These are phyloP conservation scores for Gobio occitaniae DNA, from an alignment of 2,797 vertebrate genomes.

Conservation along the genomic window DNA sequence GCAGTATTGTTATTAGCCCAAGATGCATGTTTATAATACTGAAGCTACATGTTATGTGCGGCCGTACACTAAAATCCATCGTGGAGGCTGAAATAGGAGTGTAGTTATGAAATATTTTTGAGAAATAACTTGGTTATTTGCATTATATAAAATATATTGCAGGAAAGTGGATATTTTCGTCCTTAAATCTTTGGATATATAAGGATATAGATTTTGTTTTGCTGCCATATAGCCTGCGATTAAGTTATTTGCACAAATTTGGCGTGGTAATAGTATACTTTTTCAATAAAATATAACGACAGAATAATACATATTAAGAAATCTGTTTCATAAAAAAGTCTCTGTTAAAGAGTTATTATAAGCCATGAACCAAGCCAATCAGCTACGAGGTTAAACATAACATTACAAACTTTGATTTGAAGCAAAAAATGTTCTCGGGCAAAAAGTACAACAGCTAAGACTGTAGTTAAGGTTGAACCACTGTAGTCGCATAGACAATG, in stretches of 20 bases:
- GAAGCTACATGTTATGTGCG: background rate
- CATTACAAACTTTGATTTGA: too few relatives aligned
- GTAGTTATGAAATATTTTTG: background rate
- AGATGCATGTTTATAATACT: background rate
- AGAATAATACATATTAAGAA: too few relatives aligned
- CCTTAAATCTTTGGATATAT: background rate
- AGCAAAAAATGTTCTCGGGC: too few relatives aligned
- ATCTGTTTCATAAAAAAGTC: too few relatives aligned
- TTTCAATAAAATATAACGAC: too few relatives aligned
- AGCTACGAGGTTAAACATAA: too few relatives aligned
- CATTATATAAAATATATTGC: background rate
- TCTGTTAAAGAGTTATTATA: too few relatives aligned
- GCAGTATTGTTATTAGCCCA: background rate
- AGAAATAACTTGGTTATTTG: background rate
- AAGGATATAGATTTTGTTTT: background rate
- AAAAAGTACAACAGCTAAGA: too few relatives aligned
- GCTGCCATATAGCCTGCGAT: background rate
- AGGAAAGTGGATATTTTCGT: background rate
- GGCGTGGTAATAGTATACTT: background rate
- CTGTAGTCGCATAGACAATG: too few relatives aligned
- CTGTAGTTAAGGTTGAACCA: too few relatives aligned
- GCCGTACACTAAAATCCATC: background rate
- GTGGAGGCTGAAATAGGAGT: background rate
- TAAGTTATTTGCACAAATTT: background rate
- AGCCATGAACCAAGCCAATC: too few relatives aligned